Evolutionary conservation across 1,140 invertebrate species (phyloP), one percentile per base, ranked within the genome.

Genomic region (Drosophila parabipectinata): DNA sequence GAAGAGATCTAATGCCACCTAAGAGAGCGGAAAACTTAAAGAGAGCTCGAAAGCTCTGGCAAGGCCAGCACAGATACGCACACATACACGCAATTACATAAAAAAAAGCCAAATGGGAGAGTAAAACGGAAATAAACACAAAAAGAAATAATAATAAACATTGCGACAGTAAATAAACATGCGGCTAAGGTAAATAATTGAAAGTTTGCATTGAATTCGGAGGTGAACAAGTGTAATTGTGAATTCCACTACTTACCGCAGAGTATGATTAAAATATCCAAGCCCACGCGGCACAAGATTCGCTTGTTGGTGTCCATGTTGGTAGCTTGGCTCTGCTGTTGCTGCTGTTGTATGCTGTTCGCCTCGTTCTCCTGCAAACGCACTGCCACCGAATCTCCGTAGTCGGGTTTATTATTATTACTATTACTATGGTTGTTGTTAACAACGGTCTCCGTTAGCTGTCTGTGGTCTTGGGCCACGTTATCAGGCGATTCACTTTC

Each of bases 291-390:
- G 60, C 55, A 89, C 6, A 91, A 57, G 52, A 91, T 89, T 48
- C 90, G 57, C 63, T 91, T 91, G 58, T 91, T 91, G 55, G 87
- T 89, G 63, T 91, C 90, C 90, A 91, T 91, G n/a, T 62, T 55
- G 59, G 60, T 50, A 73, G 73, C 8, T 34, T 14, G 57, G 45
- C 50, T 45, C 28, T 66, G 47, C 47, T 55, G 48, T 0, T 34
- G 44, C 41, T 6, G 39, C 15, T 69, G 53, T 24, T 26, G 39
- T 7, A n/a, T 1, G 28, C 34, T 45, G 18, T n/a, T 67, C 21
- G 54, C 61, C 15, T 63, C 30, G 61, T 30, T 44, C 30, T 60
- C 57, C 37, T 64, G 55, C 24, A 77, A 28, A 12, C 74, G 79
- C 50, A 88, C 74, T 52, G 72, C 71, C 50, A 78, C 64, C 28